These are phyloP conservation scores for Acropternis orthonyx DNA, from an alignment of 2,797 vertebrate genomes.

Conservation along the genomic window DNA sequence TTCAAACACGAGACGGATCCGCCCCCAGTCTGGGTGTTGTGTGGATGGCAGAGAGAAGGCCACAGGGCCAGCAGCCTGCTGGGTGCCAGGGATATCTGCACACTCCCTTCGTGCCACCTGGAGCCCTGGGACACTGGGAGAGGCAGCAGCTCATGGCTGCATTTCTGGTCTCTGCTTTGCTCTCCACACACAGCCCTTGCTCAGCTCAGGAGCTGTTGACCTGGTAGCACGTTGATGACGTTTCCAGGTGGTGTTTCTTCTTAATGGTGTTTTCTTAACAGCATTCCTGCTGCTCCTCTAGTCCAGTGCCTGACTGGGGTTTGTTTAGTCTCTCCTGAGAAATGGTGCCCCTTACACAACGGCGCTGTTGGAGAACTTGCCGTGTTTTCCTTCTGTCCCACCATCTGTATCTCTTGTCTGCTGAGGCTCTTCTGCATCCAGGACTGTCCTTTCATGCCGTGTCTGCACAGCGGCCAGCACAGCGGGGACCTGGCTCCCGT, in stretches of 20 bases:
- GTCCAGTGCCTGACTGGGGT: neutral
- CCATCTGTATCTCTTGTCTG: neutral
- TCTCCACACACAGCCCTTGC: neutral
- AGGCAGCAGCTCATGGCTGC: neutral
- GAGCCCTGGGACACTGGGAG: neutral
- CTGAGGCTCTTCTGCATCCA: neutral
- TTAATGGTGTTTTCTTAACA: neutral
- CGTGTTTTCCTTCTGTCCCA: conserved; percentile 11
- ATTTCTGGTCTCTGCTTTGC: neutral
- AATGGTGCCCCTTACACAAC: neutral
- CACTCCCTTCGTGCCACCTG: rapidly evolving
- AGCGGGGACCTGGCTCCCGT: neutral
- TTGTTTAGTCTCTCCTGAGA: neutral
- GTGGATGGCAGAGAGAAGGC: neutral
- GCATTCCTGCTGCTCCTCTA: neutral
- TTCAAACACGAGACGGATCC: neutral
- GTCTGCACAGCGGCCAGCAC: neutral
- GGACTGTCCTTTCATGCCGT: neutral
- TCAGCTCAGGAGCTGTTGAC: neutral
- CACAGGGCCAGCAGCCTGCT: neutral
- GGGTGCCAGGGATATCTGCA: neutral
- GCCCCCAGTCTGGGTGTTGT: neutral
- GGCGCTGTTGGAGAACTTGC: neutral
- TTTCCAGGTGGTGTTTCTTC: neutral
- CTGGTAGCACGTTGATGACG: rapidly evolving